Base-by-base conservation (phyloP, 2,113 vertebrate genomes). In the Antigone vipio region DNA sequence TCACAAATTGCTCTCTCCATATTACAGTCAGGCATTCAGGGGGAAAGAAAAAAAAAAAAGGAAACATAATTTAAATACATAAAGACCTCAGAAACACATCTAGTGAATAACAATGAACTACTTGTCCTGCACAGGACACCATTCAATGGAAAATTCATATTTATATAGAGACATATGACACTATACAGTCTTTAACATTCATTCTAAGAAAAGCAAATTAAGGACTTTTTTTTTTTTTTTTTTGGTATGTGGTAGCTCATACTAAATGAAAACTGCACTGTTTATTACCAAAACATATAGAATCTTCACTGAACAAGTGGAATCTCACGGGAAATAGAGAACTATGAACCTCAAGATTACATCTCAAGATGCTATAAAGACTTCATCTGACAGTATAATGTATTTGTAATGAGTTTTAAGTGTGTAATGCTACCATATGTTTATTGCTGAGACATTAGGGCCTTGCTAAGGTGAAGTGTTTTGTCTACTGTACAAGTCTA, bases 381-480 rank as follows among this genome's bases (percentile, higher is more conserved):
- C 88, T 95, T 96, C 75, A 69, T 83, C 89, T 96, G 86, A 87
- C 79, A 75, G 79, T 89, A 95, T 93, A 94, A 92, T 77, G 29
- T 62, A n/a, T 32, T 15, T 93, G 19, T 88, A 88, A 96, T 10
- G 26, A 94, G 79, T 76, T 96, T 79, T 42, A 93, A 85, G 38
- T 73, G 19, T 66, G 58, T 93, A 88, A 80, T 63, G 23, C 63
- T 77, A 20, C 23, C 9, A 10, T 73, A 24, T 83, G 94, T 94
- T 95, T 97, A 63, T 59, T 88, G 77, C 88, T 76, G 85, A 92
- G 40, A 67, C 89, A 84, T 93, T 88, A 87, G 74, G 76, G 94
- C 74, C 89, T 96, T 95, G 69, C 85, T 95, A 89, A 80, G 53
- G 74, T 91, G 44, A 85, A 73, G 55, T 92, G 66, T 59, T 93